These are phyloP conservation scores for Chelonia mydas DNA, from an alignment of 2,797 vertebrate species.

Conservation along the genomic window DNA sequence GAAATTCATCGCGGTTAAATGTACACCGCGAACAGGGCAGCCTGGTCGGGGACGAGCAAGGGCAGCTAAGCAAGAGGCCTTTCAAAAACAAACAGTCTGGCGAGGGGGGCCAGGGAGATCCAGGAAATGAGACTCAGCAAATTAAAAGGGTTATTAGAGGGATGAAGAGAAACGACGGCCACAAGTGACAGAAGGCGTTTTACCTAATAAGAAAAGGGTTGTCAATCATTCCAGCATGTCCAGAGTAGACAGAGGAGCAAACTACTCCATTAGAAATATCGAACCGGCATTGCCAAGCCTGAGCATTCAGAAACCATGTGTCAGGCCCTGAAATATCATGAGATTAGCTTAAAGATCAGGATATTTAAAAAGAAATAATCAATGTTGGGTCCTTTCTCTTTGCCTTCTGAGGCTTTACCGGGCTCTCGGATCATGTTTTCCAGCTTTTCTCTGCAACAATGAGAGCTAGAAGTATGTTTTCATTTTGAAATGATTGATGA, in stretches of 20 bases:
- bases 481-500: background rate
- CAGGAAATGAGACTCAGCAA: background rate
- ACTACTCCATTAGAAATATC: background rate
- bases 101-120: background rate
- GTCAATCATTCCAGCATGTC: background rate
- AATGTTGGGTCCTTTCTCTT: background rate
- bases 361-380: background rate
- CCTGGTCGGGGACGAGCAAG: too few relatives aligned
- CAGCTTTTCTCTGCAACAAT: background rate
- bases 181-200: background rate
- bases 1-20: background rate
- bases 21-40: background rate
- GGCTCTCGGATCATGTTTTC: background rate
- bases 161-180: background rate
- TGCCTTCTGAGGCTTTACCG: background rate
- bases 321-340: background rate
- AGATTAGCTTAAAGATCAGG: background rate
- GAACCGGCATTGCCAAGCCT: background rate
- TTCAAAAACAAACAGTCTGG: background rate
- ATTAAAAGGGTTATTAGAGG: background rate
- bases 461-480: background rate
- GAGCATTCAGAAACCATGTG: background rate
- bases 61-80: background rate
- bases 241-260: background rate
- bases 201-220: background rate